Conservation (phyloP, 2,113 vertebrate genomes). For the Notothenia rossii region DNA sequence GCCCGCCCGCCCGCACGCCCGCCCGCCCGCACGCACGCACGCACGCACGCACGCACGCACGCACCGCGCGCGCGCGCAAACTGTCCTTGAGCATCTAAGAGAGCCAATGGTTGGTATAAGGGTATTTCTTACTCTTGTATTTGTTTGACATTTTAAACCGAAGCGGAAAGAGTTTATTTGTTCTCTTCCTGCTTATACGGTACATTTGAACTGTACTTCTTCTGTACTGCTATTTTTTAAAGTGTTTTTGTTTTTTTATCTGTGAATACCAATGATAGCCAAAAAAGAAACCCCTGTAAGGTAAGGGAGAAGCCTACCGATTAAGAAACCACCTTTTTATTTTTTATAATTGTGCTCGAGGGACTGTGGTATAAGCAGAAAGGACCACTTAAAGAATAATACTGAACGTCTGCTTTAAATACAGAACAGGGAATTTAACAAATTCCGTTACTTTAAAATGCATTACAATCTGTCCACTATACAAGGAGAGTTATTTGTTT, state of each 20-base stretch:
- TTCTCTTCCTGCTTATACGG: not conserved
- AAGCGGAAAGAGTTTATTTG: not conserved
- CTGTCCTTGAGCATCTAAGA: slow-evolving; percentile 58
- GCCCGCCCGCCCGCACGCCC: not conserved
- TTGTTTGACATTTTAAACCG: slow-evolving; percentile 32
- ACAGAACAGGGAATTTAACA: not conserved
- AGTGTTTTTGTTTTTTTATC: not conserved
- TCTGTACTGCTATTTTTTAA: not conserved
- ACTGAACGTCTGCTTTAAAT: not conserved
- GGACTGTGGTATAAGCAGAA: not conserved
- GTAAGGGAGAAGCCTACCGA: not conserved
- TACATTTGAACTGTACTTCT: not conserved
- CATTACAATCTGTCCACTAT: not conserved
- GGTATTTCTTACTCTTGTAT: slow-evolving; percentile 12
- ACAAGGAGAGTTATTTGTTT: not conserved
- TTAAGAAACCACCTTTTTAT: not conserved
- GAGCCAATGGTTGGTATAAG: slow-evolving; percentile 18
- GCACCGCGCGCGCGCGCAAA: slow-evolving; percentile 1
- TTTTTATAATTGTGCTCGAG: not conserved
- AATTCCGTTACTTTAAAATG: not conserved
- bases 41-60: not conserved
- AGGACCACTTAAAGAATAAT: not conserved
- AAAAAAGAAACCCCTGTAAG: not conserved
- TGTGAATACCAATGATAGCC: too few species aligned
- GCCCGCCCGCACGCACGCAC: not conserved